Percentiles rank a stretch among this genome's conserved stretches.
Evolutionary conservation across 2,797 vertebrate species (phyloP).

Genomic region (Micropoecilia bifurca): DNA sequence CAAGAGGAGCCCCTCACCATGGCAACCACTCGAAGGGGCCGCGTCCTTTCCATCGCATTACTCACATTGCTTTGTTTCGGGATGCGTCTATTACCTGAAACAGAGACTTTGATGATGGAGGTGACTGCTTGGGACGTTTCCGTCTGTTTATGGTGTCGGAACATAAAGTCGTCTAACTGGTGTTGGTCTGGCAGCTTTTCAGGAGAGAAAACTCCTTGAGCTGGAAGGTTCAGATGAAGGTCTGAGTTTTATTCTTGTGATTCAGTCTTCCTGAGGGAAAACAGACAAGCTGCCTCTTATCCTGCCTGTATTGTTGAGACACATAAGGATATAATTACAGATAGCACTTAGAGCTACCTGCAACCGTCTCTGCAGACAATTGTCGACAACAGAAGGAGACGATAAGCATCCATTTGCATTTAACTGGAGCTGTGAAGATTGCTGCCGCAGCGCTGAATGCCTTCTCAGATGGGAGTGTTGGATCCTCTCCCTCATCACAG

Average conservation of each 20-base stretch:
- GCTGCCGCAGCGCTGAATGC: slow-evolving; percentile 25
- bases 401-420: slow-evolving; percentile 54
- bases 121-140: not conserved
- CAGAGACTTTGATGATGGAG: slow-evolving; percentile 7
- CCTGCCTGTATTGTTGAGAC: slow-evolving; percentile 14
- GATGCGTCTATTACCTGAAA: slow-evolving; percentile 34
- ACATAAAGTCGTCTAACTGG: not conserved
- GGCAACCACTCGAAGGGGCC: slow-evolving; percentile 51
- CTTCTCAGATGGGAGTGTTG: slow-evolving; percentile 20
- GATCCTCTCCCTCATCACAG: slow-evolving; percentile 25
- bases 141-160: not conserved
- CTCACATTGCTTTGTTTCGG: slow-evolving; percentile 21
- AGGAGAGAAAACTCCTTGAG: not conserved
- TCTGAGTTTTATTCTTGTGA: not conserved
- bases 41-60: slow-evolving; percentile 33
- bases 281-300: slow-evolving; percentile 32
- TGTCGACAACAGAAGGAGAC: slow-evolving; percentile 26
- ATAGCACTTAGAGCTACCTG: slow-evolving; percentile 38
- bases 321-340: slow-evolving; percentile 55
- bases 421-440: slow-evolving; percentile 40
- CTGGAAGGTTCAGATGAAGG: not conserved
- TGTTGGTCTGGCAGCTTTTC: not conserved
- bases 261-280: slow-evolving; percentile 9
- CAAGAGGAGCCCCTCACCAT: slow-evolving; percentile 48
- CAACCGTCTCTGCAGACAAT: slow-evolving; percentile 25